phyloP scores from a whole-genome alignment of 2,797 vertebrate genomes.

The Naso thynnoides region DNA sequence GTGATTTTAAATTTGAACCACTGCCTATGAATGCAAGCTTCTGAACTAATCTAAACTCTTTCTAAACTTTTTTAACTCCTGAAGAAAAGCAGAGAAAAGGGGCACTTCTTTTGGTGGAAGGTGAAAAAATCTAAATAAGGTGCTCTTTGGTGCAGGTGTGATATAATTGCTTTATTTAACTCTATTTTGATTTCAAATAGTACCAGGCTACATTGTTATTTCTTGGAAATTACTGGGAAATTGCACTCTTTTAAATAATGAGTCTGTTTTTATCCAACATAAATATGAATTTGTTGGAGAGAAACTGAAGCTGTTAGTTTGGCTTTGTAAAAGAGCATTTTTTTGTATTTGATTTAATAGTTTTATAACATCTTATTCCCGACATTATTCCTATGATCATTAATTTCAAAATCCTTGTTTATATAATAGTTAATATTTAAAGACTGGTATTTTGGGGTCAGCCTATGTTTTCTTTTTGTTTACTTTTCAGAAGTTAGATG shows the following conservation, averaged over 20 bases:
- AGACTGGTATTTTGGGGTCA: too few relatives aligned
- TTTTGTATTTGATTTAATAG: too few relatives aligned
- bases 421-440: background rate
- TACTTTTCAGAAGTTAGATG: background rate
- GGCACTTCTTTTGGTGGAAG: too few relatives aligned
- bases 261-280: background rate
- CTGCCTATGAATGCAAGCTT: background rate
- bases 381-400: background rate
- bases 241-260: background rate
- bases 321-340: too few relatives aligned
- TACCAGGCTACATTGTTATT: background rate
- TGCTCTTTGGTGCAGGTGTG: too few relatives aligned
- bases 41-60: too few relatives aligned
- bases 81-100: too few relatives aligned
- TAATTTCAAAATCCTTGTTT: accelerated
- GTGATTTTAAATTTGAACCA: background rate
- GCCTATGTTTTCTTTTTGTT: background rate
- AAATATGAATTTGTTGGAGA: background rate
- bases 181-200: background rate
- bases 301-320: background rate
- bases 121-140: too few relatives aligned
- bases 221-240: slow-evolving; percentile 8
- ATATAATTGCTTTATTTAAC: too few relatives aligned
- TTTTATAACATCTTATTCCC: background rate
- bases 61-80: too few relatives aligned